Percentiles rank a stretch among this genome's conserved stretches.
Evolutionary conservation across 1,140 invertebrate species (phyloP).

Genomic region (Caenorhabditis brenneri): DNA sequence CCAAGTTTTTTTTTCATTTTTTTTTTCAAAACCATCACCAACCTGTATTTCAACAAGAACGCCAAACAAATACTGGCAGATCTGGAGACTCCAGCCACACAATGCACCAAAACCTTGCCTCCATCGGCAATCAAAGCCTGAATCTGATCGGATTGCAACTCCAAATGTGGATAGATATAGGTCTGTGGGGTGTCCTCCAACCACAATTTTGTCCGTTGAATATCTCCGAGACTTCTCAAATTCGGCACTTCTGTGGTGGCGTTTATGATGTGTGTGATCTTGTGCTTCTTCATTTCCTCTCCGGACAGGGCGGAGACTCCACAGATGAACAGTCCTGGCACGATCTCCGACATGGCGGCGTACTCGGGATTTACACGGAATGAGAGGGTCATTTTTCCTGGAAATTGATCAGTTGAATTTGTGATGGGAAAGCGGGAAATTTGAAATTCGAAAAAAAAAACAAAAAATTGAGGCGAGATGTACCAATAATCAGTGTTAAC

Average conservation of each 20-base stretch:
- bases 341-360: slow-evolving; percentile 66
- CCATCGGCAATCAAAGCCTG: slow-evolving; percentile 70
- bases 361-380: slow-evolving; percentile 68
- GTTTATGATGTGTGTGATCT: slow-evolving; percentile 80
- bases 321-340: slow-evolving; percentile 66
- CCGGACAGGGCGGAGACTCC: slow-evolving; percentile 62
- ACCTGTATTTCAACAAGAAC: slow-evolving; percentile 83
- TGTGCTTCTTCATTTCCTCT: slow-evolving; percentile 64
- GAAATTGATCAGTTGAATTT: not conserved
- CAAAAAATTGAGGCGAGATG: not conserved
- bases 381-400: slow-evolving; percentile 51
- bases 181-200: slow-evolving; percentile 78
- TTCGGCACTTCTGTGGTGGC: slow-evolving; percentile 80
- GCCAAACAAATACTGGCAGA: slow-evolving; percentile 85
- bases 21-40: too few relatives aligned
- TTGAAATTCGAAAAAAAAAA: not conserved
- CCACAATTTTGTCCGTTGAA: slow-evolving; percentile 76
- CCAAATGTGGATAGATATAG: slow-evolving; percentile 79
- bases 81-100: slow-evolving; percentile 84
- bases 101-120: slow-evolving; percentile 82
- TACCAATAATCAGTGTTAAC: not conserved
- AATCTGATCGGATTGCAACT: slow-evolving; percentile 77
- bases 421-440: too few relatives aligned
- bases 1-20: too few relatives aligned
- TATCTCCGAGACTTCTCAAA: slow-evolving; percentile 73